These are phyloP conservation scores for Poecilia picta DNA, from an alignment of 2,797 vertebrate genomes.

Conservation along the genomic window DNA sequence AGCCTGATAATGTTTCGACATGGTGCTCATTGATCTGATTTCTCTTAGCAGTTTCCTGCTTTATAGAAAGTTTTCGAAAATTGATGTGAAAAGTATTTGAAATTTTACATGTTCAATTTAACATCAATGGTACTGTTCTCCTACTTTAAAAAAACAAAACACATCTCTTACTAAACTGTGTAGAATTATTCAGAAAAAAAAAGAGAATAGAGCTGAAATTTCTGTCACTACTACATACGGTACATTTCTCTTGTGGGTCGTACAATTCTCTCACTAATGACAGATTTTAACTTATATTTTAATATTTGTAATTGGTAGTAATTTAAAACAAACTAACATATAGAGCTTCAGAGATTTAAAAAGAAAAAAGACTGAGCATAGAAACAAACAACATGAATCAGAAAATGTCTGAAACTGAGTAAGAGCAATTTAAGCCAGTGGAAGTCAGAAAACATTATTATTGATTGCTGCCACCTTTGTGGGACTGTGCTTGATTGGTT, in stretches of 20 bases:
- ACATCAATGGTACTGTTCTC: not conserved
- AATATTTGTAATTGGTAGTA: not conserved
- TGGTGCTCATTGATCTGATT: not conserved
- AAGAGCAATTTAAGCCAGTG: not conserved
- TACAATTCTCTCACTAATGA: not conserved
- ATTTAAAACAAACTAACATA: not conserved
- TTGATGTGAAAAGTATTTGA: not conserved
- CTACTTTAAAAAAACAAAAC: not conserved
- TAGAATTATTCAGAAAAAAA: not conserved
- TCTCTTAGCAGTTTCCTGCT: not conserved
- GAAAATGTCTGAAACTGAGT: not conserved
- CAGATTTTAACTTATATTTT: not conserved
- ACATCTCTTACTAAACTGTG: not conserved
- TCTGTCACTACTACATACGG: not conserved
- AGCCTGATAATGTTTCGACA: not conserved
- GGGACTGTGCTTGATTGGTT: not conserved
- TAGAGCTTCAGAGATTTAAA: too few species aligned
- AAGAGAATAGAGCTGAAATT: not conserved
- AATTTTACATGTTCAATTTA: not conserved
- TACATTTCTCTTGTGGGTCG: not conserved
- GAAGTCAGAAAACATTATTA: not conserved
- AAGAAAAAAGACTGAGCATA: not conserved
- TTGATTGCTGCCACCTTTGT: not conserved
- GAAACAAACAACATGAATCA: not conserved
- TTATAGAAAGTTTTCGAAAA: not conserved